These are phyloP conservation scores for Coleophora deauratella DNA, from an alignment of 2,888 invertebrate genomes.

Conservation along the genomic window DNA sequence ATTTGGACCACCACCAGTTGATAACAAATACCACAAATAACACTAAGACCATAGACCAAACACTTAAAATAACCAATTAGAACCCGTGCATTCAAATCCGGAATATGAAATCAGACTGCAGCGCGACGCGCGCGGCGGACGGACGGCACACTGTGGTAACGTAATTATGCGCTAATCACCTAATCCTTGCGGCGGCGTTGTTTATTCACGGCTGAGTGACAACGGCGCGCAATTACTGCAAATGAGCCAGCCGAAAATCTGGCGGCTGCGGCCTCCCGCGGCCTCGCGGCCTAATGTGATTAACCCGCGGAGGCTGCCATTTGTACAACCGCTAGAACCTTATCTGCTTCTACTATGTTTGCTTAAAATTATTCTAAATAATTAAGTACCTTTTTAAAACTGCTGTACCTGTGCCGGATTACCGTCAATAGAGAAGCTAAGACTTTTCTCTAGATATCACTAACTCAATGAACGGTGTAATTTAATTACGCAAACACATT, in stretches of 20 bases:
- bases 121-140: conserved; percentile 42
- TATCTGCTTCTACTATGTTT: not conserved
- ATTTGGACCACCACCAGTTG: too few relatives aligned
- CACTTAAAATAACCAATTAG: too few relatives aligned
- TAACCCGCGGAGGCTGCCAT: conserved; percentile 59
- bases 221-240: conserved; percentile 73
- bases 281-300: conserved; percentile 58
- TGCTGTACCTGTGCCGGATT: too few relatives aligned
- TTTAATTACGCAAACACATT: not conserved
- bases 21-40: too few relatives aligned
- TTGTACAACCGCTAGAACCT: conserved; percentile 25
- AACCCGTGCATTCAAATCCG: conserved; percentile 51
- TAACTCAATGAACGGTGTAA: not conserved
- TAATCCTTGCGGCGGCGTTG: conserved; percentile 71
- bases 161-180: conserved; percentile 71
- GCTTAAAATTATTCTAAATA: too few relatives aligned
- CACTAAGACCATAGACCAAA: too few relatives aligned
- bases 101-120: conserved; percentile 65
- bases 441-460: not conserved
- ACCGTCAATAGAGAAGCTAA: not conserved
- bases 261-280: conserved; percentile 40
- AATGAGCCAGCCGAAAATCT: conserved; percentile 74
- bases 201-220: conserved; percentile 74
- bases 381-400: too few relatives aligned
- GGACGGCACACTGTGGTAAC: conserved; percentile 68